phyloP scores from a whole-genome alignment of 2,888 invertebrate species.

The Globia sparganii region DNA sequence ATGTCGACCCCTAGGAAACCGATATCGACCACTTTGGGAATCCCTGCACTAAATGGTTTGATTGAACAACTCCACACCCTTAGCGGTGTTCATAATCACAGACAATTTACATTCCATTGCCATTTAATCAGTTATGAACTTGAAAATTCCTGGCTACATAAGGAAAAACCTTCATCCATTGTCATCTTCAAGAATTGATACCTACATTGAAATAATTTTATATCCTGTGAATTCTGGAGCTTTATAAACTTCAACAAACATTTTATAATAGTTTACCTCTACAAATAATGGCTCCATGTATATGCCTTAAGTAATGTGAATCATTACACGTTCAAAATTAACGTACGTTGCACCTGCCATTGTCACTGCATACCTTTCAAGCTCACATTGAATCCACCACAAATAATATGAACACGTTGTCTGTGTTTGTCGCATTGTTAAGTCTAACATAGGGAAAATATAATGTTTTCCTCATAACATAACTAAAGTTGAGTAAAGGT shows the following conservation, averaged over 20 bases:
- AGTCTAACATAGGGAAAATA: slow-evolving; percentile 39
- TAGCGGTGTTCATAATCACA: too few relatives aligned
- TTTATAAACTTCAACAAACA: background rate
- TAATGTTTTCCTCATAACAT: slow-evolving; percentile 40
- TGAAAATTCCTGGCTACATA: background rate
- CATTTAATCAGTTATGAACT: too few relatives aligned
- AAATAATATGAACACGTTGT: slow-evolving; percentile 11
- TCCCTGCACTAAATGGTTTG: too few relatives aligned
- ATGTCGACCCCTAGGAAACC: too few relatives aligned
- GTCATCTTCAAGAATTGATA: background rate
- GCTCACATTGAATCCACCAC: background rate
- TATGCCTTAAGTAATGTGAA: too few relatives aligned
- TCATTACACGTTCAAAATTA: too few relatives aligned
- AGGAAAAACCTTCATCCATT: background rate
- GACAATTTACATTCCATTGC: too few relatives aligned
- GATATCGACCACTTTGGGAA: too few relatives aligned
- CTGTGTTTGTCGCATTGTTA: slow-evolving; percentile 27
- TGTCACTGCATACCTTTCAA: slow-evolving; percentile 14
- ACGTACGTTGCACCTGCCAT: background rate
- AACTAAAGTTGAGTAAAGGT: slow-evolving; percentile 10
- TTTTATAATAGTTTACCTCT: background rate
- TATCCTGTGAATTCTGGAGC: background rate
- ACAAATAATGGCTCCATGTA: background rate
- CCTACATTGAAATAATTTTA: background rate
- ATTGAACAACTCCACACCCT: too few relatives aligned